Evolutionary conservation across 2,797 vertebrate species (phyloP).

Genomic region (Hippocampus kuda): DNA sequence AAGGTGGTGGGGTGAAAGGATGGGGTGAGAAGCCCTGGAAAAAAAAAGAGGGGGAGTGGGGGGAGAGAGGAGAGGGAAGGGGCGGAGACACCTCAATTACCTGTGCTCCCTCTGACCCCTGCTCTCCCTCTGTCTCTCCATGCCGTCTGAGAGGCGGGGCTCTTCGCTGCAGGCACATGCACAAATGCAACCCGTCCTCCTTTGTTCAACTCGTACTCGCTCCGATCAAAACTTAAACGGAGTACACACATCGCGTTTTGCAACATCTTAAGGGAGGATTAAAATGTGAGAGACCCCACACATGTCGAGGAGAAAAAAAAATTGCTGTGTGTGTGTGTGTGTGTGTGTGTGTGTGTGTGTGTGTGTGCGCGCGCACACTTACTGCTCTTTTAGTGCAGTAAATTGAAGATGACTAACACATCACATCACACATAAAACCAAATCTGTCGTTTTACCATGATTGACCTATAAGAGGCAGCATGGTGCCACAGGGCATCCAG

Average conservation of each 20-base stretch:
- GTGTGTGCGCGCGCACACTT: no score
- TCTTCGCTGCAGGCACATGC: conserved; percentile 53
- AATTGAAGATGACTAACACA: background rate
- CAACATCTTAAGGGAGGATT: background rate
- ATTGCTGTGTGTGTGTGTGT: no score
- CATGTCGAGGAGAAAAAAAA: background rate
- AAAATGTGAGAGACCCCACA: background rate
- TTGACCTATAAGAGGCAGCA: background rate
- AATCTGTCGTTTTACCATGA: background rate
- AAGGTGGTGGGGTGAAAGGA: conserved; percentile 57
- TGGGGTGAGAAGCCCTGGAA: conserved; percentile 63
- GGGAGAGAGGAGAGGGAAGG: conserved; percentile 28
- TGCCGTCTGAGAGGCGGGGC: conserved; percentile 56
- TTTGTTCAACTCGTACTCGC: conserved; percentile 51
- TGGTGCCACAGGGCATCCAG: background rate
- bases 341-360: no score
- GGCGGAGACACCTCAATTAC: conserved; percentile 77
- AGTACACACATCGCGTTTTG: background rate
- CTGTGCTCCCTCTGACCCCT: conserved; percentile 68
- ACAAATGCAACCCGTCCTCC: conserved; percentile 46
- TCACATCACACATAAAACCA: background rate
- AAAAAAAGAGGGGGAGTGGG: conserved; percentile 20
- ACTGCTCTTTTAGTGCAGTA: background rate
- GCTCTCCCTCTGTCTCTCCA: conserved; percentile 60
- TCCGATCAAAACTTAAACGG: conserved; percentile 42